Percentiles rank a stretch among this genome's conserved stretches.
These are phyloP conservation scores for Oncorhynchus masou DNA, from an alignment of 2,113 vertebrate species.

Conservation along the genomic window DNA sequence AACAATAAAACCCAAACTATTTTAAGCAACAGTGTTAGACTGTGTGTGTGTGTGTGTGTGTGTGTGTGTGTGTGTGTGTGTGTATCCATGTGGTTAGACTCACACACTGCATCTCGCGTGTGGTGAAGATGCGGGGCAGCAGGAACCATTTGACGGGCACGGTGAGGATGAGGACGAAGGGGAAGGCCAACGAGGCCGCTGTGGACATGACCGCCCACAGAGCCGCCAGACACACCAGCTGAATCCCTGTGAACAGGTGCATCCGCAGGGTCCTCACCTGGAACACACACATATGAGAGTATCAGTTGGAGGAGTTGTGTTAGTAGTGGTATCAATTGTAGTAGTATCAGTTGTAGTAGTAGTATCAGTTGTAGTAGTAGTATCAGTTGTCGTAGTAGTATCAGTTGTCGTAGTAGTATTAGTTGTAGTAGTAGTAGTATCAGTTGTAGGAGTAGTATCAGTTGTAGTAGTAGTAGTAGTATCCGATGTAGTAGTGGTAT, in stretches of 20 bases:
- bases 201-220: slow-evolving; percentile 97
- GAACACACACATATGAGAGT: background rate
- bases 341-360: too few relatives aligned
- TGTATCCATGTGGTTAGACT: slow-evolving; percentile 51
- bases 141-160: slow-evolving; percentile 89
- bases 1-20: too few relatives aligned
- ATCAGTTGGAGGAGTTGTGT: too few relatives aligned
- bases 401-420: too few relatives aligned
- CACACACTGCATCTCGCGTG: slow-evolving; percentile 89
- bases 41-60: background rate
- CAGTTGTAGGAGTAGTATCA: too few relatives aligned
- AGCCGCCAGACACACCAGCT: slow-evolving; percentile 85
- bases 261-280: slow-evolving; percentile 94
- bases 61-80: background rate
- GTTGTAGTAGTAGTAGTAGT: too few relatives aligned
- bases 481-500: too few relatives aligned
- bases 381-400: too few relatives aligned
- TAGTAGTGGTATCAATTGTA: too few relatives aligned
- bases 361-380: too few relatives aligned
- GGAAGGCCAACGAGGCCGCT: slow-evolving; percentile 90
- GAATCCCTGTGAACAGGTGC: slow-evolving; percentile 92
- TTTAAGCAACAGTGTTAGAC: background rate
- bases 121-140: slow-evolving; percentile 85
- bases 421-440: too few relatives aligned
- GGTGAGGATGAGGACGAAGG: slow-evolving; percentile 95